These are phyloP conservation scores for Cataglyphis altisquamis DNA, from an alignment of 2,888 invertebrate species.

Conservation along the genomic window DNA sequence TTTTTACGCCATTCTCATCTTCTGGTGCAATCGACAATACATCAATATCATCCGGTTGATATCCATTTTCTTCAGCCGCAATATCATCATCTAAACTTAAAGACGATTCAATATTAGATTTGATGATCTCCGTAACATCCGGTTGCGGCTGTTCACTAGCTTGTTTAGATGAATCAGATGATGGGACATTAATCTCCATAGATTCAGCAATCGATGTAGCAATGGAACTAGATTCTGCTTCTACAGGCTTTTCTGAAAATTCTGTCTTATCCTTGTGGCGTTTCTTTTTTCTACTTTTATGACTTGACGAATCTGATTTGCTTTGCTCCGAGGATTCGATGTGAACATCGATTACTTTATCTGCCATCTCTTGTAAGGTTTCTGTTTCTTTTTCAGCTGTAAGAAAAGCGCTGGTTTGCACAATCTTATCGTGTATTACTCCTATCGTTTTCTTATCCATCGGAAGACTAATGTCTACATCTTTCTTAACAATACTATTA, in stretches of 20 bases:
- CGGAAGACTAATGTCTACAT: slow-evolving; percentile 81
- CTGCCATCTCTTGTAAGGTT: slow-evolving; percentile 61
- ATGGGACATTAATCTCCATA: slow-evolving; percentile 87
- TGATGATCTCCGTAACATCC: slow-evolving; percentile 78
- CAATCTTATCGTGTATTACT: slow-evolving; percentile 76
- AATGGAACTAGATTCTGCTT: slow-evolving; percentile 75
- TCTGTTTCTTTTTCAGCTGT: slow-evolving; percentile 74
- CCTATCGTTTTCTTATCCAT: slow-evolving; percentile 75
- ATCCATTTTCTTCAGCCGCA: slow-evolving; percentile 88
- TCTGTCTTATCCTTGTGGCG: slow-evolving; percentile 74
- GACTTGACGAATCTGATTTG: slow-evolving; percentile 70
- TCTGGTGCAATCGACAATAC: slow-evolving; percentile 84
- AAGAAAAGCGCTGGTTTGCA: slow-evolving; percentile 77
- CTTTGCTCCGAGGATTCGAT: slow-evolving; percentile 72
- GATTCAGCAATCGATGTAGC: slow-evolving; percentile 88
- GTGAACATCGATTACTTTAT: slow-evolving; percentile 80
- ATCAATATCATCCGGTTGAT: slow-evolving; percentile 91
- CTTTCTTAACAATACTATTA: slow-evolving; percentile 79
- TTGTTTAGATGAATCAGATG: slow-evolving; percentile 87
- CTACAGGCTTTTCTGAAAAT: slow-evolving; percentile 58
- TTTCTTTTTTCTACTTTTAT: slow-evolving; percentile 79
- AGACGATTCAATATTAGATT: slow-evolving; percentile 69
- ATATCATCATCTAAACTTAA: slow-evolving; percentile 84
- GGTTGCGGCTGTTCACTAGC: slow-evolving; percentile 86
- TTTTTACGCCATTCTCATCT: slow-evolving; percentile 82